Conservation (phyloP, 2,113 vertebrate genomes). For the Macaca nemestrina region DNA sequence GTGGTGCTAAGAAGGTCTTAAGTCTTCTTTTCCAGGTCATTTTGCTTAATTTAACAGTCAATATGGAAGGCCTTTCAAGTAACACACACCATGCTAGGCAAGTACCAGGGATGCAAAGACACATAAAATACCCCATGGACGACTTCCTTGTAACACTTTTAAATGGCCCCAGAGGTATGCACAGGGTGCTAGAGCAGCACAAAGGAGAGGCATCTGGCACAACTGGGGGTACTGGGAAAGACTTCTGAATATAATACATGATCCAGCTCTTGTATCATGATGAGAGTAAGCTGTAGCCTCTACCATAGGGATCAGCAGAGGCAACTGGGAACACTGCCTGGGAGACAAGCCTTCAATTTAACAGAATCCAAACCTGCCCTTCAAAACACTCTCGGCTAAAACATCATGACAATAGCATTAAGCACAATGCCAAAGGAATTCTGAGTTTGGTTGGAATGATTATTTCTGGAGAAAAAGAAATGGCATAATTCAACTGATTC, state of each 20-base stretch:
- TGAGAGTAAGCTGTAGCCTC: too few relatives aligned
- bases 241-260: not conserved
- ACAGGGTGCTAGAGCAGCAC: not conserved
- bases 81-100: not conserved
- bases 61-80: not conserved
- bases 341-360: not conserved
- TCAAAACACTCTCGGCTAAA: not conserved
- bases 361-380: not conserved
- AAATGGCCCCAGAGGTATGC: not conserved
- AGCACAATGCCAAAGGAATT: rapidly evolving
- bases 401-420: not conserved
- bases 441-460: not conserved
- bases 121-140: rapidly evolving
- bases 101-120: not conserved
- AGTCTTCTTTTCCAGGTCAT: not conserved
- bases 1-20: too few relatives aligned
- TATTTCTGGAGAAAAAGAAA: not conserved
- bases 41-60: not conserved
- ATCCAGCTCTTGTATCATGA: not conserved
- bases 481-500: not conserved
- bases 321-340: not conserved
- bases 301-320: not conserved
- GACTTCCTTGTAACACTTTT: not conserved
- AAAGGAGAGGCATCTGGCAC: not conserved
- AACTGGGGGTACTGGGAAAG: not conserved